Evolutionary conservation across 2,888 invertebrate species (phyloP).

Genomic region (Macrophya alboannulata): DNA sequence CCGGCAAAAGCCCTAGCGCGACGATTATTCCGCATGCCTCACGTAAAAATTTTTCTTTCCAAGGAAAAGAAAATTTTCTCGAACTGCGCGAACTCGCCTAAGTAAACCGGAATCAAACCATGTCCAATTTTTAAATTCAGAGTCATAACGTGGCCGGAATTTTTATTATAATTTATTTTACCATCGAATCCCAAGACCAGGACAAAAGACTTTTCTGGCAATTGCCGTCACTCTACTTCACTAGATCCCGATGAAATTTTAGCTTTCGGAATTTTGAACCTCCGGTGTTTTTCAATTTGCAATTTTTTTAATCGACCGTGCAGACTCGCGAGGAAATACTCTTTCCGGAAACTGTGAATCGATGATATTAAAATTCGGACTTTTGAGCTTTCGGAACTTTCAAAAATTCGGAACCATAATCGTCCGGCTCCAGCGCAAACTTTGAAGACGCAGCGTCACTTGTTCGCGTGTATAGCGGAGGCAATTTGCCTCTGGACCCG

Average conservation of each 20-base stretch:
- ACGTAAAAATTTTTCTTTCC: background rate
- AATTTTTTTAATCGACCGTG: too few relatives aligned
- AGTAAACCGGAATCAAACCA: conserved; percentile 26
- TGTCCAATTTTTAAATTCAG: background rate
- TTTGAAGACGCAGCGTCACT: background rate
- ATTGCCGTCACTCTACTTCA: background rate
- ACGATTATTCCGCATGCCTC: conserved; percentile 41
- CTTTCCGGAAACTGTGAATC: too few relatives aligned
- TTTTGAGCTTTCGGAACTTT: too few relatives aligned
- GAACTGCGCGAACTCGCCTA: background rate
- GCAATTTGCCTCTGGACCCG: conserved; percentile 39
- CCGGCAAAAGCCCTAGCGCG: conserved; percentile 40
- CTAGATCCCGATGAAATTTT: background rate
- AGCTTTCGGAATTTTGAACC: too few relatives aligned
- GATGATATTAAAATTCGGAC: too few relatives aligned
- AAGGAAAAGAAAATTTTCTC: conserved; percentile 6
- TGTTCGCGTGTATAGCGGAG: conserved; percentile 7
- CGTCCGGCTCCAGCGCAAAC: background rate
- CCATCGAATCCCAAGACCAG: background rate
- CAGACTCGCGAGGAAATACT: too few relatives aligned
- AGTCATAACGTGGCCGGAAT: conserved; percentile 17
- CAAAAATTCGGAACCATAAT: too few relatives aligned
- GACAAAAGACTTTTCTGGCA: background rate
- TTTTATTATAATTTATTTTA: background rate
- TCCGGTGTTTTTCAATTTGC: too few relatives aligned